These are phyloP conservation scores for Galerucella calmariensis DNA, from an alignment of 2,888 invertebrate genomes.

Conservation along the genomic window DNA sequence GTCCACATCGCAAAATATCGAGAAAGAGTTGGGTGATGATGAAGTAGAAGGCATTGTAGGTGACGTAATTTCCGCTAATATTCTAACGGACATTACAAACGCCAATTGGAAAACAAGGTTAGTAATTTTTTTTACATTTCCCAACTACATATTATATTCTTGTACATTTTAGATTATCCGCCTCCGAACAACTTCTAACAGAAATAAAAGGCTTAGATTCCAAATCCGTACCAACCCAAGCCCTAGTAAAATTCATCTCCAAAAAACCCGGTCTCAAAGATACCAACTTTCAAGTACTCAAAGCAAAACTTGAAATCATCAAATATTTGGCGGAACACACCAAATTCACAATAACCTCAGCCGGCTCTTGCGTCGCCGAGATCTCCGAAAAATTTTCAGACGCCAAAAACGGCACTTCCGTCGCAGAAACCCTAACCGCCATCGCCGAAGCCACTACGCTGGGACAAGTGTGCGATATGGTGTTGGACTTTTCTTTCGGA, in stretches of 20 bases:
- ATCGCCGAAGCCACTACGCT: conserved; percentile 83
- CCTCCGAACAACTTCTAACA: conserved; percentile 78
- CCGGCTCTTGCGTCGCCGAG: conserved; percentile 81
- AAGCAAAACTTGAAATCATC: conserved; percentile 82
- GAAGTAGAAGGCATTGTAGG: conserved; percentile 81
- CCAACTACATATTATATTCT: neutral
- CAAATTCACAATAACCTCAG: conserved; percentile 76
- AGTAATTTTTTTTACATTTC: conserved; percentile 5
- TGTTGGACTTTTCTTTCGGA: conserved; percentile 79
- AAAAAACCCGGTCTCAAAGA: conserved; percentile 91
- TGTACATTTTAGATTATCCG: conserved; percentile 68
- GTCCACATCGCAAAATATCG: conserved; percentile 60
- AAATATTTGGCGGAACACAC: conserved; percentile 82
- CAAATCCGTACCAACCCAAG: conserved; percentile 77
- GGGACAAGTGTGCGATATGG: conserved; percentile 78
- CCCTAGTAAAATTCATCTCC: conserved; percentile 77
- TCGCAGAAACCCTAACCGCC: conserved; percentile 77
- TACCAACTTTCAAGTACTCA: conserved; percentile 91
- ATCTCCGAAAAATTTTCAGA: conserved; percentile 88
- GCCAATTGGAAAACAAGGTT: conserved; percentile 83
- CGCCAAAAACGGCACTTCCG: conserved; percentile 77
- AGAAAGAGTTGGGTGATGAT: conserved; percentile 79
- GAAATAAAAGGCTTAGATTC: conserved; percentile 72
- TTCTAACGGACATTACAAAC: conserved; percentile 75
- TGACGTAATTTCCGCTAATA: conserved; percentile 73